Evolutionary conservation across 2,113 vertebrate species (phyloP).

Genomic region (Chiloscyllium plagiosum): DNA sequence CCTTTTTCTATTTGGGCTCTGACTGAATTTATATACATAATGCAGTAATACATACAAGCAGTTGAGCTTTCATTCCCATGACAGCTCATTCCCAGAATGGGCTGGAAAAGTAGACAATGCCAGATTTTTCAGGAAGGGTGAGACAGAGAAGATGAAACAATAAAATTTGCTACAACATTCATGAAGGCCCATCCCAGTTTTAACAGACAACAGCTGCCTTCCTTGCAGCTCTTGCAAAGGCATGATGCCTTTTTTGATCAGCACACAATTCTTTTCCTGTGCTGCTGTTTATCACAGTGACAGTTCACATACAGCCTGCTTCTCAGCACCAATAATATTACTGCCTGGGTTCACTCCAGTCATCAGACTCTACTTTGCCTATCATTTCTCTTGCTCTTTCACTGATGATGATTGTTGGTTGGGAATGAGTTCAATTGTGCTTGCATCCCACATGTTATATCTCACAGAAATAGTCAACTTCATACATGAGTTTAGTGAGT

Average conservation of each 20-base stretch:
- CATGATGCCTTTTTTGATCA: constrained; percentile 12
- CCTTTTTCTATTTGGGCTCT: background rate
- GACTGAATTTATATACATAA: background rate
- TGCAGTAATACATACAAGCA: background rate
- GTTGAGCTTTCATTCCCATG: constrained; percentile 45
- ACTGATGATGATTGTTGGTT: background rate
- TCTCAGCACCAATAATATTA: background rate
- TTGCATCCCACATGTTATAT: background rate
- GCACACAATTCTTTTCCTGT: constrained; percentile 26
- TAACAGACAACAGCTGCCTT: constrained; percentile 38
- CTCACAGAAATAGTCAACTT: background rate
- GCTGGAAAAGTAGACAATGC: constrained; percentile 44
- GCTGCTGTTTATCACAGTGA: constrained; percentile 23
- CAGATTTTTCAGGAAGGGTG: constrained; percentile 64
- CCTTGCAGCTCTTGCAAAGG: constrained; percentile 12
- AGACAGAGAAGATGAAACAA: constrained; percentile 55
- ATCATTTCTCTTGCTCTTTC: background rate
- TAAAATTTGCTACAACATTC: constrained; percentile 57
- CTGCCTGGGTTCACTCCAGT: background rate
- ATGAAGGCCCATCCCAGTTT: constrained; percentile 55
- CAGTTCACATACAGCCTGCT: background rate
- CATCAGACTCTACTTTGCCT: background rate
- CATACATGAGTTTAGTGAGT: background rate
- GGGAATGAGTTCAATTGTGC: background rate
- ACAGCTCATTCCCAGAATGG: constrained; percentile 44